A percentile compares a stretch with the other conserved stretches of the same genome.
These are phyloP conservation scores for Falco punctatus DNA, from an alignment of 2,113 vertebrate species.

Conservation along the genomic window DNA sequence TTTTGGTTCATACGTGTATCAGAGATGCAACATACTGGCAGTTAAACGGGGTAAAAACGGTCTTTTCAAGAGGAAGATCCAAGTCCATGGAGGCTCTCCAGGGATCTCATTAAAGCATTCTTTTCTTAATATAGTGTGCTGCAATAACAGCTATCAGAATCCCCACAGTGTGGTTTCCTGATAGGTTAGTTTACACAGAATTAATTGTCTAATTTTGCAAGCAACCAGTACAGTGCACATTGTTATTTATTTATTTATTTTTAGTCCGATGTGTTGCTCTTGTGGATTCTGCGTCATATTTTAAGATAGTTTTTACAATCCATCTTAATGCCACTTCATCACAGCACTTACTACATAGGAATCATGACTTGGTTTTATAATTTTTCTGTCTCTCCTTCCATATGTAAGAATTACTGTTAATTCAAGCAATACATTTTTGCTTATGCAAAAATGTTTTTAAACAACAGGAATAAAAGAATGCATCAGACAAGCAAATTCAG, in stretches of 20 bases:
- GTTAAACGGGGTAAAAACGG: conserved; percentile 65
- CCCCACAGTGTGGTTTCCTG: conserved; percentile 60
- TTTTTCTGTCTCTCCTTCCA: background rate
- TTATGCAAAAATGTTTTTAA: background rate
- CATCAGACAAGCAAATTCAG: background rate
- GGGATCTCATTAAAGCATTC: conserved; percentile 77
- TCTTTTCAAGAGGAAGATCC: conserved; percentile 45
- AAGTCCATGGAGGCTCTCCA: conserved; percentile 42
- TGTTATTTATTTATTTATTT: conserved; percentile 52
- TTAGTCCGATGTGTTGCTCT: background rate
- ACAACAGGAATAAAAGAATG: background rate
- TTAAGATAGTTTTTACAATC: background rate
- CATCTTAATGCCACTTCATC: background rate
- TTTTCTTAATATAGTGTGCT: conserved; percentile 47
- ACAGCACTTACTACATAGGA: background rate
- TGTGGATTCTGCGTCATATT: background rate
- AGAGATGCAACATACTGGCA: background rate
- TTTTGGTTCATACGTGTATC: background rate
- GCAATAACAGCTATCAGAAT: conserved; percentile 64
- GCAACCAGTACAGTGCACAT: conserved; percentile 42
- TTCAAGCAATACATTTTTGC: background rate
- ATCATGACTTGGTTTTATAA: background rate
- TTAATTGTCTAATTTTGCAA: conserved; percentile 76
- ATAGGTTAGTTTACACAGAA: conserved; percentile 76
- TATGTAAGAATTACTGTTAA: background rate